Evolutionary conservation across 2,113 vertebrate genomes (phyloP).

Genomic region (Tyto alba): DNA sequence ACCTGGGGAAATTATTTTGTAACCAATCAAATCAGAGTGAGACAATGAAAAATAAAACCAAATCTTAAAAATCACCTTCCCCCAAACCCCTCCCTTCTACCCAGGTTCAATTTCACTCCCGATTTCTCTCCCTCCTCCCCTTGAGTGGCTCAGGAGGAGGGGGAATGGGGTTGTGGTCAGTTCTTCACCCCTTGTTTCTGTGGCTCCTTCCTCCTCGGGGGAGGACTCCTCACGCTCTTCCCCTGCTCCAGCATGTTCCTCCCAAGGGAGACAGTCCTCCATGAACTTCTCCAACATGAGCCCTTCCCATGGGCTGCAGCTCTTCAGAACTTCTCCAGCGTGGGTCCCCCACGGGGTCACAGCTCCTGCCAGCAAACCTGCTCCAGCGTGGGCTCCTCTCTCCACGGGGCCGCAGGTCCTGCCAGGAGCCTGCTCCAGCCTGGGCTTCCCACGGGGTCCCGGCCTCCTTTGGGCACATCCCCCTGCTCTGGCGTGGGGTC

Average conservation of each 20-base stretch:
- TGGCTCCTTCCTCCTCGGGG: no score
- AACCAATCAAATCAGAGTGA: not conserved
- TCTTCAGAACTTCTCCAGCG: not conserved
- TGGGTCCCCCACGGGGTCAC: no score
- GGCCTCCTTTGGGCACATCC: no score
- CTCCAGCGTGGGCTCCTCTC: no score
- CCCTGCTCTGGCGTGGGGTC: no score
- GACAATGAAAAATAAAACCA: not conserved
- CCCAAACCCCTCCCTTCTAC: not conserved
- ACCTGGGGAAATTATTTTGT: not conserved
- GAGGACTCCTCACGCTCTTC: not conserved
- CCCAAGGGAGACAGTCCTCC: no score
- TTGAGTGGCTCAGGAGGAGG: not conserved
- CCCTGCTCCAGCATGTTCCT: not conserved
- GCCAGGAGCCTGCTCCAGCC: no score
- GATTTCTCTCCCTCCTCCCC: not conserved
- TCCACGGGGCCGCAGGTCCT: no score
- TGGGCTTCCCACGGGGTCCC: no score
- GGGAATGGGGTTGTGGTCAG: no score
- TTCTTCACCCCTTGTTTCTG: no score
- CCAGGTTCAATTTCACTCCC: not conserved
- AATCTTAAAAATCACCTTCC: not conserved
- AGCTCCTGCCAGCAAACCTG: no score
- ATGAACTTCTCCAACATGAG: not conserved
- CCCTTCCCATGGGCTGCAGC: not conserved